Evolutionary conservation across 2,113 vertebrate genomes (phyloP).

Genomic region (Suricata suricatta): DNA sequence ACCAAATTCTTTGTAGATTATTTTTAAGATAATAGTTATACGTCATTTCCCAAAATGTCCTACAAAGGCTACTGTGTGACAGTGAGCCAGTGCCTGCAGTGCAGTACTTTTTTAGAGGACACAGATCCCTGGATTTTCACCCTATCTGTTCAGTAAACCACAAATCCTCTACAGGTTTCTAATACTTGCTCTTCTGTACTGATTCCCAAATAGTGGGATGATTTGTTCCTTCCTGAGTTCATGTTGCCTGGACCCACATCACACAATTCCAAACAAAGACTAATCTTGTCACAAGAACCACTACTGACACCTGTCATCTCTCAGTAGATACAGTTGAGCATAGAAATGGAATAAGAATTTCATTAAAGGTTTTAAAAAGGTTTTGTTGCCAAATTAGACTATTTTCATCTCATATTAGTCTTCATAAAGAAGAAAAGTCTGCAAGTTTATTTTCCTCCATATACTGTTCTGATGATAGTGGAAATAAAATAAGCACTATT

Average conservation of each 20-base stretch:
- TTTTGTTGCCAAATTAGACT: neutral
- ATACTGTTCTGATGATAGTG: neutral
- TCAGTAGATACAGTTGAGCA: neutral
- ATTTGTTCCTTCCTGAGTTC: neutral
- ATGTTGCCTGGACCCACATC: neutral
- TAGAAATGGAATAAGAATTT: neutral
- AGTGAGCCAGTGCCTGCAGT: rapidly evolving
- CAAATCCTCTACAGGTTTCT: neutral
- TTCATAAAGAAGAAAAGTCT: neutral
- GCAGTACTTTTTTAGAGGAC: neutral
- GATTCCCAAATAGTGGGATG: neutral
- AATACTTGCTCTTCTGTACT: neutral
- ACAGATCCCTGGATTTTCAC: neutral
- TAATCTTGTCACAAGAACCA: neutral
- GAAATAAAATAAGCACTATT: neutral
- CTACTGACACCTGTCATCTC: neutral
- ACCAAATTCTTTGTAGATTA: neutral
- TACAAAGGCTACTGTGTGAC: neutral
- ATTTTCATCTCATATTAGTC: conserved; percentile 10
- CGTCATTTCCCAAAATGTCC: neutral
- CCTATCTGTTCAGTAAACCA: neutral
- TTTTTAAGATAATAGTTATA: neutral
- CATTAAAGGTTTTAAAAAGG: neutral
- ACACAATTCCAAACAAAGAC: neutral
- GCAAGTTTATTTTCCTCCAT: neutral